These are phyloP conservation scores for Heliothis virescens DNA, from an alignment of 1,140 invertebrate genomes.

Conservation along the genomic window DNA sequence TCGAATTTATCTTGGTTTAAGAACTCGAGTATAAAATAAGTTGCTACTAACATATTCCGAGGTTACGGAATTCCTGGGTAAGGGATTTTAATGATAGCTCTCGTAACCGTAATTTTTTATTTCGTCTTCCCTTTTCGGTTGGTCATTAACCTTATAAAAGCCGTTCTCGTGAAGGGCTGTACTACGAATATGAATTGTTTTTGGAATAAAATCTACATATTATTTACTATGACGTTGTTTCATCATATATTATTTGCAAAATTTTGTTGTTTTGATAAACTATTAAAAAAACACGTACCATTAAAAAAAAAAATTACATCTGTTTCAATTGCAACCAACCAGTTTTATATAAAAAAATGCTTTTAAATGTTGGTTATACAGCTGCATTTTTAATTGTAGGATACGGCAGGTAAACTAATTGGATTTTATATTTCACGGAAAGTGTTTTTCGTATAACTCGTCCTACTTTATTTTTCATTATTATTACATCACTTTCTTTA, in stretches of 20 bases:
- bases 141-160: slow-evolving; percentile 43
- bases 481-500: slow-evolving; percentile 15
- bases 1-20: slow-evolving; percentile 42
- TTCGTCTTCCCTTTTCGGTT: slow-evolving; percentile 46
- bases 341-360: background rate
- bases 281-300: background rate
- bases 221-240: background rate
- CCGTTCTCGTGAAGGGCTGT: slow-evolving; percentile 18
- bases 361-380: background rate
- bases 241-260: no score
- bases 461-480: background rate
- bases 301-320: background rate
- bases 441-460: slow-evolving; percentile 1
- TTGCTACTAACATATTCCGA: slow-evolving; percentile 43
- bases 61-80: slow-evolving; percentile 40
- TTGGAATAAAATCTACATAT: background rate
- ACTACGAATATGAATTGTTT: slow-evolving; percentile 21
- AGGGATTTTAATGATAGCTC: slow-evolving; percentile 49
- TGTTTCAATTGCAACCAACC: background rate
- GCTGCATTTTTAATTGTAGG: background rate
- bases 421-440: slow-evolving; percentile 14
- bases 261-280: no score
- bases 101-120: slow-evolving; percentile 51
- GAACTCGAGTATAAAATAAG: slow-evolving; percentile 36
- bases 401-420: background rate